Conservation (phyloP, 2,113 vertebrate species). For the Phoxinus phoxinus region DNA sequence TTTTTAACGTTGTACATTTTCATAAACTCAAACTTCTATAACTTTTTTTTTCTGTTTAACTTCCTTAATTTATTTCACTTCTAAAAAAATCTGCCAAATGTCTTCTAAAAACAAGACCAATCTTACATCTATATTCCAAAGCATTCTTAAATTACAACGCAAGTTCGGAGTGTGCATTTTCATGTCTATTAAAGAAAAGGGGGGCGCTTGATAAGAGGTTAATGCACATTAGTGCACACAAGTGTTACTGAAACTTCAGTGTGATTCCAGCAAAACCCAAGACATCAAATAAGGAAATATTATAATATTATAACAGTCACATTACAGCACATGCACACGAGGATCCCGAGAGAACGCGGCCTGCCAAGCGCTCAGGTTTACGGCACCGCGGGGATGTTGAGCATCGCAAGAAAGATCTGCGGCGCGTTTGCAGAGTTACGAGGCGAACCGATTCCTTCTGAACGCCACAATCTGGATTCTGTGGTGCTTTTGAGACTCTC, state of each 20-base stretch:
- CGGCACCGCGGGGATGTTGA: neutral
- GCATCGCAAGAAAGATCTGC: constrained; percentile 49
- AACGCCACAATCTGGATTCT: constrained; percentile 56
- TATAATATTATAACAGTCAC: neutral
- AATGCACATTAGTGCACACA: too few species aligned
- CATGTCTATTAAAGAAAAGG: too few species aligned
- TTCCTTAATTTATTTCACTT: too few species aligned
- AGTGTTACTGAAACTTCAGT: neutral
- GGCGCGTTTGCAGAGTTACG: constrained; percentile 62
- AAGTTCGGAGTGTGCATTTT: too few species aligned
- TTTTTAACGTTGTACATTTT: too few species aligned
- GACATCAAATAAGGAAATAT: neutral
- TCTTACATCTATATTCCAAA: too few species aligned
- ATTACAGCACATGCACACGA: neutral
- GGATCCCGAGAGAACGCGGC: neutral
- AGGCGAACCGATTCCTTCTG: constrained; percentile 60
- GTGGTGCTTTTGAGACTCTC: constrained; percentile 58
- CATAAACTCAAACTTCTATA: too few species aligned
- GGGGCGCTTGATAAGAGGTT: too few species aligned
- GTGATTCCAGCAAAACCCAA: neutral
- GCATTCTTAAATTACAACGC: too few species aligned
- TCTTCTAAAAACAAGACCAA: too few species aligned
- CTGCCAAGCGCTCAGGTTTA: neutral
- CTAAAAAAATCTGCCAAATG: too few species aligned
- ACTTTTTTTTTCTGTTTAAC: too few species aligned